A percentile compares a stretch with the other conserved stretches of the same genome.
These are phyloP conservation scores for Charanyca ferruginea DNA, from an alignment of 2,888 invertebrate species.

Conservation along the genomic window DNA sequence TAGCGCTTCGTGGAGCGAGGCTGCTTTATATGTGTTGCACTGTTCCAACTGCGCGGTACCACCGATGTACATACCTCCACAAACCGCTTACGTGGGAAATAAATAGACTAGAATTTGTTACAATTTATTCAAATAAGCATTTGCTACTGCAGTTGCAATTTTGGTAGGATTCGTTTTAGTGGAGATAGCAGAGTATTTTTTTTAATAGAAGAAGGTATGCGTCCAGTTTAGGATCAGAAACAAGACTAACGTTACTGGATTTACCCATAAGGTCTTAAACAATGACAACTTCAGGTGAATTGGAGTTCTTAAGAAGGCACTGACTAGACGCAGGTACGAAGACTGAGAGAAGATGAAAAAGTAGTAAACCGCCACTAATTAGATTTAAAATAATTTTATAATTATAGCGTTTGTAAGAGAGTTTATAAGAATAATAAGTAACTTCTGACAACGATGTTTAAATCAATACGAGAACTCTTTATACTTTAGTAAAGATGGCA, in stretches of 20 bases:
- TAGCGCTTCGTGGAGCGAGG: constrained; percentile 75
- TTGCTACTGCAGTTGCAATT: constrained; percentile 8
- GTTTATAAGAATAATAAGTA: too few species aligned
- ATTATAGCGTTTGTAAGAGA: too few species aligned
- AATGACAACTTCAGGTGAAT: neutral
- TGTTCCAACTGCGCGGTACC: constrained; percentile 75
- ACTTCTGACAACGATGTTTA: too few species aligned
- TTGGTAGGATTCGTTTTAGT: constrained; percentile 7
- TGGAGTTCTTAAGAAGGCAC: neutral
- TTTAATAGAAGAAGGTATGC: neutral
- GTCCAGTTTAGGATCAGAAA: neutral
- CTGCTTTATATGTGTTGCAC: constrained; percentile 82
- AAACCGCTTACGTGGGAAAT: constrained; percentile 36
- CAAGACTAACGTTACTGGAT: neutral
- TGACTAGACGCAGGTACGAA: neutral
- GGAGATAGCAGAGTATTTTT: neutral
- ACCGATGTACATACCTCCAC: constrained; percentile 58
- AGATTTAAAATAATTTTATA: neutral
- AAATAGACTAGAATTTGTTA: constrained; percentile 45
- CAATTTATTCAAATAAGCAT: constrained; percentile 19
- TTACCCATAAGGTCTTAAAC: neutral
- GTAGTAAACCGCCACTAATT: too few species aligned
- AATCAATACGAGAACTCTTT: too few species aligned
- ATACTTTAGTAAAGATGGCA: too few species aligned
- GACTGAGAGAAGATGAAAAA: neutral